These are phyloP conservation scores for Rotaria magnacalcarata DNA, from an alignment of 2,888 invertebrate species.

Conservation along the genomic window DNA sequence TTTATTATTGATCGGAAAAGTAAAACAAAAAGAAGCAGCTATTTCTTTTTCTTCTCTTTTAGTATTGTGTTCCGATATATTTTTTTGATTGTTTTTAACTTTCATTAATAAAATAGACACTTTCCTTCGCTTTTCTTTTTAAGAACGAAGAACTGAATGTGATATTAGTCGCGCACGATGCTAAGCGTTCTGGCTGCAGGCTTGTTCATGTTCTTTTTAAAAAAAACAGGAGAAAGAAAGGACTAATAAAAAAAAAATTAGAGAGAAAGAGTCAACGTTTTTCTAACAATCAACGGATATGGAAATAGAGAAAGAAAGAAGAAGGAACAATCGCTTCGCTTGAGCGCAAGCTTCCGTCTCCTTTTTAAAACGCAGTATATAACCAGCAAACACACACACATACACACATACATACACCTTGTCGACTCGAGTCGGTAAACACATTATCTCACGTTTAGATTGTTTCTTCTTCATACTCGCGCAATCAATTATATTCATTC, in stretches of 20 bases:
- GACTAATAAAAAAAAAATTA: not conserved
- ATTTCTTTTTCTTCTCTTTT: not conserved
- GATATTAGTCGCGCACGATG: not conserved
- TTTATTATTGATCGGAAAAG: not conserved
- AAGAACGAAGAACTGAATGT: not conserved
- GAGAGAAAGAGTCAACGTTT: not conserved
- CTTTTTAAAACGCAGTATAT: not conserved
- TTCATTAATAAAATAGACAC: not conserved
- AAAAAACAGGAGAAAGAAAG: not conserved
- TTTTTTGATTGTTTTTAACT: not conserved
- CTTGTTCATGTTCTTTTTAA: not conserved
- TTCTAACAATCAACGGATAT: not conserved
- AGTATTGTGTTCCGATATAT: not conserved
- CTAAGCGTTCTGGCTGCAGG: not conserved
- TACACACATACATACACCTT: not conserved
- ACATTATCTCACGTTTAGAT: not conserved
- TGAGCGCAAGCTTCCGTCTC: not conserved
- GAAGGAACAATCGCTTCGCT: not conserved
- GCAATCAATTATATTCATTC: not conserved
- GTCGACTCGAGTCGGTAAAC: not conserved
- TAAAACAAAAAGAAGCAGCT: not conserved
- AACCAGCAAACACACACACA: not conserved
- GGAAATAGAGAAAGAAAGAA: not conserved
- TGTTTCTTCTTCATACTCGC: not conserved
- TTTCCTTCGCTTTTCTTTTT: not conserved